phyloP scores from a whole-genome alignment of 2,888 invertebrate genomes.

The Sphaeridia pumilis region DNA sequence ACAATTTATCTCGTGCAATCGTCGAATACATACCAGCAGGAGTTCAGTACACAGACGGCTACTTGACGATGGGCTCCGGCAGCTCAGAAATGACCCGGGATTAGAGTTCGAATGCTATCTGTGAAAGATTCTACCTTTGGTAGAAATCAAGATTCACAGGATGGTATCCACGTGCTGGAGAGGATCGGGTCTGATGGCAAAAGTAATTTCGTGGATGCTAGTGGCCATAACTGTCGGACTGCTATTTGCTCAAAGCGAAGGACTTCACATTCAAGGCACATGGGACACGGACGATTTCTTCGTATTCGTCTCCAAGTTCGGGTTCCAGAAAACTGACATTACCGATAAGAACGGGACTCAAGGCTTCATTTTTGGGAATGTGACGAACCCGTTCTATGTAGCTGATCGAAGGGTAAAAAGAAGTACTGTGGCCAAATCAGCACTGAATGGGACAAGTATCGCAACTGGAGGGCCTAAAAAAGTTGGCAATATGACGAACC shows the following conservation, averaged over 20 bases:
- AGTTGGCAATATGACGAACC: neutral
- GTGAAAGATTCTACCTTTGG: too few species aligned
- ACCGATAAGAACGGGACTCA: slow-evolving; percentile 64
- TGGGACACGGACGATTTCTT: slow-evolving; percentile 65
- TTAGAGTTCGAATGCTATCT: too few species aligned
- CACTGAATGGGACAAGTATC: neutral
- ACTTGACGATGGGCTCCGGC: too few species aligned
- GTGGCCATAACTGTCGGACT: too few species aligned
- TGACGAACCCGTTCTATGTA: slow-evolving; percentile 46
- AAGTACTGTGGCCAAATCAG: neutral
- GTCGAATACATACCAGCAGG: too few species aligned
- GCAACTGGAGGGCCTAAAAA: neutral
- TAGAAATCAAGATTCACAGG: neutral
- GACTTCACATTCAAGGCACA: slow-evolving; percentile 52
- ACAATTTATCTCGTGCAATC: too few species aligned
- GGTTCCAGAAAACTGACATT: slow-evolving; percentile 91
- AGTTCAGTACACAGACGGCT: too few species aligned
- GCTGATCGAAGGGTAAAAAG: slow-evolving; percentile 3
- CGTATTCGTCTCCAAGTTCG: slow-evolving; percentile 86
- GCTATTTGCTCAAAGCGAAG: slow-evolving; percentile 7
- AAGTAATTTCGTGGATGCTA: neutral
- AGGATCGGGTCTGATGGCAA: neutral
- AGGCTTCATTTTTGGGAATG: slow-evolving; percentile 93
- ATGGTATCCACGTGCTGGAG: neutral
- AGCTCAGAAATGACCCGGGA: too few species aligned